phyloP scores from a whole-genome alignment of 1,140 invertebrate genomes.

The Sycophila sp. region DNA sequence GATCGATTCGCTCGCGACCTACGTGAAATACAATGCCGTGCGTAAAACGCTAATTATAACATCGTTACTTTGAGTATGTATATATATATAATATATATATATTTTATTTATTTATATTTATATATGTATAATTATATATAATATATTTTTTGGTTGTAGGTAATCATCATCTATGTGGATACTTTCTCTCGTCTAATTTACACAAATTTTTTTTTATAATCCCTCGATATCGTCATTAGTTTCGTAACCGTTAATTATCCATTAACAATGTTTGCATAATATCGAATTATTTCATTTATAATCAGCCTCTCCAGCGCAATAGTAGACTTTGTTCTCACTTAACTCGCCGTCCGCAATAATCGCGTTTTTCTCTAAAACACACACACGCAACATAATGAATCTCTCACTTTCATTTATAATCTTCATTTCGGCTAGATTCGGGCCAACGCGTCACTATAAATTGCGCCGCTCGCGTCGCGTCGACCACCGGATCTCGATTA shows the following conservation, averaged over 20 bases:
- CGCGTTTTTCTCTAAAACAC: slow-evolving; percentile 1
- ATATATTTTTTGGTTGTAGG: slow-evolving; percentile 48
- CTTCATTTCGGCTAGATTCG: slow-evolving; percentile 27
- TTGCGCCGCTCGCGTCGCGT: not conserved
- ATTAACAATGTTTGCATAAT: slow-evolving; percentile 47
- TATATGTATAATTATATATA: slow-evolving; percentile 39
- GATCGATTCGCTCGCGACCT: not conserved
- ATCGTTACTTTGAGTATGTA: slow-evolving; percentile 40
- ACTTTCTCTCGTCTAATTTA: slow-evolving; percentile 63
- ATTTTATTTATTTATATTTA: slow-evolving; percentile 38
- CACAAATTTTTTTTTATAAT: slow-evolving; percentile 50
- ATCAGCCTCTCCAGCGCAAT: slow-evolving; percentile 33
- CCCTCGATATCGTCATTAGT: slow-evolving; percentile 49
- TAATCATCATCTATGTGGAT: slow-evolving; percentile 52
- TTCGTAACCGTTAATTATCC: slow-evolving; percentile 43
- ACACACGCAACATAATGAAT: not conserved
- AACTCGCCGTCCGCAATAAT: slow-evolving; percentile 3
- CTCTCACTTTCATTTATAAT: slow-evolving; percentile 20
- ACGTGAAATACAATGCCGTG: slow-evolving; percentile 22
- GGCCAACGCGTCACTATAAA: not conserved
- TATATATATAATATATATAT: slow-evolving; percentile 39
- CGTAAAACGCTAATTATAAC: slow-evolving; percentile 41
- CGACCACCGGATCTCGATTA: no score
- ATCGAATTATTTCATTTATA: slow-evolving; percentile 36
- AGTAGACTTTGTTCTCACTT: slow-evolving; percentile 22